Conservation (phyloP, 2,113 vertebrate species). For the Rafetus swinhoei region DNA sequence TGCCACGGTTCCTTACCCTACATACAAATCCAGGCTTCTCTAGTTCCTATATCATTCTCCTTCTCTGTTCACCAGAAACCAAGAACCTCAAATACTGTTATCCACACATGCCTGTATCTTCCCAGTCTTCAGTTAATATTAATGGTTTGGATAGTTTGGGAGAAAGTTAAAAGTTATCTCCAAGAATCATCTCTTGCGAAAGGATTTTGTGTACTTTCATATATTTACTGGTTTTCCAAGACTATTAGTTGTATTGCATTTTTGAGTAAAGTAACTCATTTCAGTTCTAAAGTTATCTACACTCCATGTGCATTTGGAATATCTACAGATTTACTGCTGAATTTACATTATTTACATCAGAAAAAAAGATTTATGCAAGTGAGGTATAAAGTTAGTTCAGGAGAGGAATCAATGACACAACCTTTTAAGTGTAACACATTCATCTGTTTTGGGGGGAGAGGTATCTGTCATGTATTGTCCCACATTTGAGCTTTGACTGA, state of each 20-base stretch:
- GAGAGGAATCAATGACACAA: not conserved
- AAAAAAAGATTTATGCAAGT: not conserved
- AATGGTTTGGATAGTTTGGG: fast-evolving
- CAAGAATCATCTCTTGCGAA: not conserved
- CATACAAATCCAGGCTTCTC: not conserved
- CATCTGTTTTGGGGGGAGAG: not conserved
- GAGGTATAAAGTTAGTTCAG: not conserved
- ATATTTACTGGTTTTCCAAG: fast-evolving
- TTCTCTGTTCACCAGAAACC: not conserved
- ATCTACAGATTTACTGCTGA: not conserved
- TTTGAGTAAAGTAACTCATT: not conserved
- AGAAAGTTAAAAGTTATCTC: not conserved
- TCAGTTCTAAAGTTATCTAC: not conserved
- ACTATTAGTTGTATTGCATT: not conserved
- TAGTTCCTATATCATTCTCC: not conserved
- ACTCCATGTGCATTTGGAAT: not conserved
- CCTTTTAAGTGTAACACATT: fast-evolving
- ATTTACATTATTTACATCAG: not conserved
- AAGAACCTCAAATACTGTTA: fast-evolving
- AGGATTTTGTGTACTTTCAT: not conserved
- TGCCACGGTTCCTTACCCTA: not conserved
- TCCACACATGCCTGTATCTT: not conserved
- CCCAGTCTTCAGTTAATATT: not conserved
- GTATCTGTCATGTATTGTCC: not conserved
- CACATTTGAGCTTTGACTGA: not conserved